Conservation (phyloP, 2,888 invertebrate genomes). For the Choristoneura rosaceana region DNA sequence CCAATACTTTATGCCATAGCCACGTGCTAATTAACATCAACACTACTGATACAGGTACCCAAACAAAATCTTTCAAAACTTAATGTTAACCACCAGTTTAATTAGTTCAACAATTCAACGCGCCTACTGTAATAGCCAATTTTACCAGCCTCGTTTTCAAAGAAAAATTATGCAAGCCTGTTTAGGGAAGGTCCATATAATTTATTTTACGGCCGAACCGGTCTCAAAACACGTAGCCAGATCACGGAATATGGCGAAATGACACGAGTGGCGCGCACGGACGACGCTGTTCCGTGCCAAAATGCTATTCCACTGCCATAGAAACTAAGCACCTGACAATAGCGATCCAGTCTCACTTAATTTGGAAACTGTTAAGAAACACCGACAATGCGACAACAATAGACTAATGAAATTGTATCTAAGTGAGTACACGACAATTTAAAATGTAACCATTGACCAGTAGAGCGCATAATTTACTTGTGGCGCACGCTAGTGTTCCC, state of each 20-base stretch:
- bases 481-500: conserved; percentile 14
- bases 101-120: background rate
- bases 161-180: conserved; percentile 29
- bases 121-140: background rate
- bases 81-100: background rate
- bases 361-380: conserved; percentile 53
- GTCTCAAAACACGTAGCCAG: conserved; percentile 37
- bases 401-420: conserved; percentile 34
- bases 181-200: conserved; percentile 52
- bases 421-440: conserved; percentile 23
- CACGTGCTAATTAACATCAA: background rate
- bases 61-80: background rate
- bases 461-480: conserved; percentile 36
- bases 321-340: conserved; percentile 27
- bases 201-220: background rate
- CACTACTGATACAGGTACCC: background rate
- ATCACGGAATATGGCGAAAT: conserved; percentile 63
- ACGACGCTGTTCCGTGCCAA: conserved; percentile 45
- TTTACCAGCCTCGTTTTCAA: background rate
- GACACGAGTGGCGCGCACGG: conserved; percentile 47
- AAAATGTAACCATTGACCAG: conserved; percentile 37
- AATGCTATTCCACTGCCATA: conserved; percentile 18
- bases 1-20: background rate
- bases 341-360: conserved; percentile 52
- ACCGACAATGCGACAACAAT: conserved; percentile 40